These are phyloP conservation scores for Metalampra italica DNA, from an alignment of 2,888 invertebrate species.

Conservation along the genomic window DNA sequence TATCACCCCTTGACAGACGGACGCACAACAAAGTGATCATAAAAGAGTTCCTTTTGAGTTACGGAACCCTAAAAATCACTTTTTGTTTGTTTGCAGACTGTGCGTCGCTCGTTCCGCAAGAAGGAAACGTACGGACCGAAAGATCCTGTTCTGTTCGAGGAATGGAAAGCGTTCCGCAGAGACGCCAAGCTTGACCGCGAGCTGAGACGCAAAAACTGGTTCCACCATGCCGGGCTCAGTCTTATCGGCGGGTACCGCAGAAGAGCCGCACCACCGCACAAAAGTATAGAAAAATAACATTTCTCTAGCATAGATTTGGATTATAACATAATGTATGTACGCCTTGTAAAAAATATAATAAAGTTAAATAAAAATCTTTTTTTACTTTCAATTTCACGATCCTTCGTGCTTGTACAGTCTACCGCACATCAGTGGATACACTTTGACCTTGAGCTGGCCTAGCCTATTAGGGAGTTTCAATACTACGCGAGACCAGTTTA, in stretches of 20 bases:
- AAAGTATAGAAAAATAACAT: background rate
- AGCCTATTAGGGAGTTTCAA: no score
- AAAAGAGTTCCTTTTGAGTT: no score
- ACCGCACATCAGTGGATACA: no score
- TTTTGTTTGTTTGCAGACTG: conserved; percentile 2
- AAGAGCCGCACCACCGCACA: conserved; percentile 5
- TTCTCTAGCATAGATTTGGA: background rate
- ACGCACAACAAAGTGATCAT: no score
- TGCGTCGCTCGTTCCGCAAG: conserved; percentile 44
- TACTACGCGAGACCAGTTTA: no score
- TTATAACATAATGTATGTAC: no score
- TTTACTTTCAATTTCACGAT: no score
- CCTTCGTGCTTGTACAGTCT: no score
- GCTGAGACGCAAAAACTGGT: conserved; percentile 49
- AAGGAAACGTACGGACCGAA: conserved; percentile 72
- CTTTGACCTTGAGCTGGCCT: no score
- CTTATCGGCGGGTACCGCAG: conserved; percentile 55
- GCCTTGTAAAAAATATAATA: no score
- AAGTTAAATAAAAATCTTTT: no score
- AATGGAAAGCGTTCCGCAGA: conserved; percentile 79
- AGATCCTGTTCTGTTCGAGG: conserved; percentile 64
- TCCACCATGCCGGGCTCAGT: conserved; percentile 52
- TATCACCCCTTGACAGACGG: no score
- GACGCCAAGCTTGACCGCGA: conserved; percentile 58
- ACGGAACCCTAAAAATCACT: background rate